Base-by-base conservation (phyloP, 1,140 invertebrate genomes). In the Megalonaias nervosa region DNA sequence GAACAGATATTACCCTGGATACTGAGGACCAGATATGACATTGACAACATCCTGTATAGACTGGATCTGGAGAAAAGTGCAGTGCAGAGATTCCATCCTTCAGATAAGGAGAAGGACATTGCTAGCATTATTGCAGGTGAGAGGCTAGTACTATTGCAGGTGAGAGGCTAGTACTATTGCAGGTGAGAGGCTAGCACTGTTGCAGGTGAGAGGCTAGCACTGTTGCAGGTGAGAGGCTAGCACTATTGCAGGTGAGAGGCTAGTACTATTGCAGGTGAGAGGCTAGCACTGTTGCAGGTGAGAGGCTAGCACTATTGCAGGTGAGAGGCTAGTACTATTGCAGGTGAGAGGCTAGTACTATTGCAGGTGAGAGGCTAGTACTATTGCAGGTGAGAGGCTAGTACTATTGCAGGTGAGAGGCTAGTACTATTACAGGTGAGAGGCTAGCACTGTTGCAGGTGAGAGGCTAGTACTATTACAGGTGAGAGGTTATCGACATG, bases 201-300 rank as follows among this genome's bases (percentile, higher is more conserved):
- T 58, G 56, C 69, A 48, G 75, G 75, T 77, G 62, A n/a, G n/a
- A n/a, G n/a, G 64, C 67, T 5, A 21, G n/a, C 60, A 62, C 61
- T 57, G 67, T 77, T 58, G 56, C 69, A 48, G 75, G 75, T 77
- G 62, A n/a, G n/a, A n/a, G n/a, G 64, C 67, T 5, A 21, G n/a
- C 60, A 62, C 61, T 57, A 72, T 77, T 58, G 56, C 69, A 48
- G 75, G 75, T 77, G 62, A n/a, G n/a, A n/a, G n/a, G n/a, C n/a
- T n/a, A n/a, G n/a, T n/a, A n/a, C n/a, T n/a, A n/a, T n/a, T n/a
- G n/a, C n/a, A n/a, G n/a, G n/a, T n/a, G n/a, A n/a, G n/a, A n/a
- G n/a, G 64, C 67, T 5, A 21, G n/a, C 60, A 62, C 61, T 57
- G 67, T 77, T 58, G 56, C 69, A 48, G 75, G 75, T 77, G 62